Evolutionary conservation across 2,888 invertebrate genomes (phyloP), one percentile per base, ranked within the genome.

Genomic region (Oscheius sp.): DNA sequence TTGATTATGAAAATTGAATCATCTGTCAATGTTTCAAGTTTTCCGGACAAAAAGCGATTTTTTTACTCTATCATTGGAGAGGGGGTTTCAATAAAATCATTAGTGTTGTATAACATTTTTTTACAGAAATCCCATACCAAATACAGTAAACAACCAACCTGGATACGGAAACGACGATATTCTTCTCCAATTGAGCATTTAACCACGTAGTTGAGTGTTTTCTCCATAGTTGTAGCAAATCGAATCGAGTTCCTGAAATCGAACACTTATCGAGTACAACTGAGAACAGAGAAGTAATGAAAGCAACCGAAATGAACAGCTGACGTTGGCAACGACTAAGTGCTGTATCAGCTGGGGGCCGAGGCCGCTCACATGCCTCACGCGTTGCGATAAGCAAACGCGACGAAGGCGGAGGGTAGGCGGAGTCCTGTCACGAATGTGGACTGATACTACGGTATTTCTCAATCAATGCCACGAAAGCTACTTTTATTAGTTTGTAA

Each of bases 381-480:
- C 56, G 20, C 9, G 56, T 56, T 56, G 56, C 38, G 33, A 50
- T 28, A 50, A 26, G 5, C 2, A 26, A n/a, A 36, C 20, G 50
- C 50, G 17, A 56, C 38, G 9, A 12, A 56, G 56, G 33, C 8
- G 22, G 36, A 38, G 20, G 50, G n/a, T 33, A 33, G 22, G 36
- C 56, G 36, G 33, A 3, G 56, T 56, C 56, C 36, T 38, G 36
- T 22, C 33, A 38, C 36, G 56, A 56, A 56, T 24, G 20, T 33
- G 9, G 4, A n/a, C 20, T 3, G 12, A 38, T 24, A 56, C 26
- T 22, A 26, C 22, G 22, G 56, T 20, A 3, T 38, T 24, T 14
- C 36, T 54, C 54, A 54, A 54, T 56, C 24, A 33, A 14, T 41
- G 44, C 59, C 59, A 44, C 44, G 59, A 20, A 41, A 14, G 44